These are phyloP conservation scores for Lytechinus pictus DNA, from an alignment of 35 echinoderm and acorn worm genomes.

Conservation along the genomic window DNA sequence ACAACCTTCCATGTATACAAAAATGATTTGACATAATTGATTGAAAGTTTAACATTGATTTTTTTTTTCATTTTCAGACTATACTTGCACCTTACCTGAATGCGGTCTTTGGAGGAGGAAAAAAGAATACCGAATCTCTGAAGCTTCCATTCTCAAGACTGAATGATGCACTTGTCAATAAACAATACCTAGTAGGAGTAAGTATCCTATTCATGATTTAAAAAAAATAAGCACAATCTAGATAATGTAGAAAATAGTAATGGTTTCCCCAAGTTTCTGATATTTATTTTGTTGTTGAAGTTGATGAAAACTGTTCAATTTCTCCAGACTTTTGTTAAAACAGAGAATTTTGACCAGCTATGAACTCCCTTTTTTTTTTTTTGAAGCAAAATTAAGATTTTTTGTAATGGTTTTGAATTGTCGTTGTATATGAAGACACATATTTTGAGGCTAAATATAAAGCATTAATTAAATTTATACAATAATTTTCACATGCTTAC, in stretches of 20 bases:
- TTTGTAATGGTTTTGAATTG: too few species aligned
- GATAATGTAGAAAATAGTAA: background rate
- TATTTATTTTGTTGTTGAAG: background rate
- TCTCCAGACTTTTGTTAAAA: background rate
- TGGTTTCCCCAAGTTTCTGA: background rate
- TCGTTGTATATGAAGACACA: too few species aligned
- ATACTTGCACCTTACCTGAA: slow-evolving; percentile 62
- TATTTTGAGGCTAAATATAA: too few species aligned
- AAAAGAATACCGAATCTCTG: slow-evolving; percentile 49
- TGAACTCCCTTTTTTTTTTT: too few species aligned
- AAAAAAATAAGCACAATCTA: background rate
- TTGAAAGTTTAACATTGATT: background rate
- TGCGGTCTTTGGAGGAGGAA: slow-evolving; percentile 66
- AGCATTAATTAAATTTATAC: too few species aligned
- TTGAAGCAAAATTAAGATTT: too few species aligned
- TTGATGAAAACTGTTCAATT: background rate
- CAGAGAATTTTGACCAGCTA: background rate
- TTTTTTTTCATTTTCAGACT: slow-evolving; percentile 55
- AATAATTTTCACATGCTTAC: too few species aligned
- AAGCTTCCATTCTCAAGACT: slow-evolving; percentile 53
- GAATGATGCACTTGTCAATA: slow-evolving; percentile 56
- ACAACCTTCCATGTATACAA: too few species aligned
- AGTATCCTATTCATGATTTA: background rate
- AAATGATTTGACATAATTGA: too few species aligned
- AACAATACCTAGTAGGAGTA: slow-evolving; percentile 65